These are phyloP conservation scores for Agriopis marginaria DNA, from an alignment of 2,888 invertebrate species.

Conservation along the genomic window DNA sequence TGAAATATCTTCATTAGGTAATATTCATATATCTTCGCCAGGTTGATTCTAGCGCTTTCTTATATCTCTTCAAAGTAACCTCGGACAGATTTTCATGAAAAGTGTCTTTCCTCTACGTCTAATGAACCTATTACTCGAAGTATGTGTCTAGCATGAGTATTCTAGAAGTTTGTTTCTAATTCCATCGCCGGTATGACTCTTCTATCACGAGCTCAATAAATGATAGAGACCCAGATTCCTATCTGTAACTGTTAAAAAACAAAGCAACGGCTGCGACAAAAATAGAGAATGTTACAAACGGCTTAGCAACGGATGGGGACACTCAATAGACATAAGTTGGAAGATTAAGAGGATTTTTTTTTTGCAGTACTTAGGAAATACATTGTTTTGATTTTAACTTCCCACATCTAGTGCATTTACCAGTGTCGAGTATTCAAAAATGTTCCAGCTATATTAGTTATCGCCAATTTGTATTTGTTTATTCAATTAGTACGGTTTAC, in stretches of 20 bases:
- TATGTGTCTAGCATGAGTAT: not conserved
- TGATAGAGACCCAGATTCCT: slow-evolving; percentile 10
- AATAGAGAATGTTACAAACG: slow-evolving; percentile 14
- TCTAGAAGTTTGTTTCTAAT: slow-evolving; percentile 1
- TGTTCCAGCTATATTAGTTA: too few species aligned
- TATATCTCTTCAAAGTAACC: not conserved
- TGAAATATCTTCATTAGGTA: too few species aligned
- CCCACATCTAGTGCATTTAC: too few species aligned
- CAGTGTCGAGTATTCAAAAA: too few species aligned
- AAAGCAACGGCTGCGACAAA: slow-evolving; percentile 5
- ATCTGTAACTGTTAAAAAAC: slow-evolving; percentile 1
- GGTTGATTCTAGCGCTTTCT: too few species aligned
- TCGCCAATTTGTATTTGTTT: too few species aligned
- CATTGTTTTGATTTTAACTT: not conserved
- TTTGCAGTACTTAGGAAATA: too few species aligned
- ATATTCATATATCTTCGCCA: too few species aligned
- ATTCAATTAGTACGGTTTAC: too few species aligned
- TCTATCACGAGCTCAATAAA: slow-evolving; percentile 19
- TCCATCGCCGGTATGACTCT: slow-evolving; percentile 3
- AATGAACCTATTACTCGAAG: too few species aligned
- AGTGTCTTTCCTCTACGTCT: too few species aligned
- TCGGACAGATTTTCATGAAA: not conserved
- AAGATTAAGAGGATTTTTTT: not conserved
- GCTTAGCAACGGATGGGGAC: slow-evolving; percentile 1
- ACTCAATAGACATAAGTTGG: not conserved